These are phyloP conservation scores for Ataeniobius toweri DNA, from an alignment of 2,797 vertebrate species.

Conservation along the genomic window DNA sequence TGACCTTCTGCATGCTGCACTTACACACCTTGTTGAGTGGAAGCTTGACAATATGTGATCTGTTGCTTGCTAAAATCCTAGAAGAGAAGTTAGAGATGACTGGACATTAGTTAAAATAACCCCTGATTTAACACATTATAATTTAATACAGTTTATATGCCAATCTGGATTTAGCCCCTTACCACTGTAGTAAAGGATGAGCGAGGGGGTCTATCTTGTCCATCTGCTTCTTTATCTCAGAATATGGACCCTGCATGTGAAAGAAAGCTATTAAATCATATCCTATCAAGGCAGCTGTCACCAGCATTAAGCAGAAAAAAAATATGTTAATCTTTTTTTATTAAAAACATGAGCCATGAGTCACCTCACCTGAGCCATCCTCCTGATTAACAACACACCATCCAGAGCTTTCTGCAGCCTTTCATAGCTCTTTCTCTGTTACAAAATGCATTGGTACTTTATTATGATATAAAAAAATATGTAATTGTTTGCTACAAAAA, in stretches of 20 bases:
- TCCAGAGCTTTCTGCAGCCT: constrained; percentile 93
- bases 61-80: constrained; percentile 97
- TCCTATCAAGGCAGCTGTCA: not conserved
- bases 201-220: constrained; percentile 92
- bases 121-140: constrained; percentile 1
- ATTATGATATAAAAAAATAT: not conserved
- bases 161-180: constrained; percentile 40
- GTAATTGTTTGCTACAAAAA: not conserved
- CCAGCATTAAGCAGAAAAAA: not conserved
- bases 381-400: constrained; percentile 90
- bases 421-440: constrained; percentile 92
- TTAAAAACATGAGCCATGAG: not conserved
- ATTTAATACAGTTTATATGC: not conserved
- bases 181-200: constrained; percentile 95
- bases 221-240: constrained; percentile 98
- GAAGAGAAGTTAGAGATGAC: constrained; percentile 47
- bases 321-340: constrained; percentile 10
- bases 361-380: constrained; percentile 89
- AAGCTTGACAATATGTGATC: constrained; percentile 96
- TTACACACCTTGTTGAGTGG: constrained; percentile 88
- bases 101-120: constrained; percentile 18
- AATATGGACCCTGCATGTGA: constrained; percentile 87
- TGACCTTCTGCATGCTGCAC: constrained; percentile 9
- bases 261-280: constrained; percentile 1
- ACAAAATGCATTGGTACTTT: not conserved